Percentiles rank a stretch among this genome's conserved stretches.
Conservation (phyloP, 2,113 vertebrate species). For the Rafetus swinhoei region DNA sequence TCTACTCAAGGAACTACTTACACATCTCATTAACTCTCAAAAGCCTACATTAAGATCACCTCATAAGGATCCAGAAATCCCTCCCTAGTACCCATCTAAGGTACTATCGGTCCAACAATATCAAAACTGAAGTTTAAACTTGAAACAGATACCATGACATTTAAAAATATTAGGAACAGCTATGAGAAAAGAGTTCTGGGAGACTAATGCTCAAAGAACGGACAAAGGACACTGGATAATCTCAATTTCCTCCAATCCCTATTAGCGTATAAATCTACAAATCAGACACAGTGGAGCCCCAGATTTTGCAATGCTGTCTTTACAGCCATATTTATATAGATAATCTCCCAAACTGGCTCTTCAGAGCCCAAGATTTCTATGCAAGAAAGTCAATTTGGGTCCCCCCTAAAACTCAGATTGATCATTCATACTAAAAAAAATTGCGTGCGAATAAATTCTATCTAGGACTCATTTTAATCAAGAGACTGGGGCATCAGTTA, state of each 20-base stretch:
- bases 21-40: conserved; percentile 10
- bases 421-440: neutral
- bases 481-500: neutral
- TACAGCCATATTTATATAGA: neutral
- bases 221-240: neutral
- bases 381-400: neutral
- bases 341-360: neutral
- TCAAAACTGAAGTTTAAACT: neutral
- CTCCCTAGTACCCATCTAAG: neutral
- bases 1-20: neutral
- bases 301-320: neutral
- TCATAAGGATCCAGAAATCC: neutral
- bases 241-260: neutral
- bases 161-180: neutral
- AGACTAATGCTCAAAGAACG: neutral
- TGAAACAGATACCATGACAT: neutral
- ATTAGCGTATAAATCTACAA: neutral
- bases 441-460: neutral
- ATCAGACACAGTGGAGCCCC: neutral
- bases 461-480: neutral
- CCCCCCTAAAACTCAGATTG: neutral
- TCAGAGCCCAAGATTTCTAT: neutral
- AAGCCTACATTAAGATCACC: neutral
- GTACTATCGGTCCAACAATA: neutral
- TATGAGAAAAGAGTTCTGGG: neutral